These are phyloP conservation scores for Eumaeus atala DNA, from an alignment of 1,140 invertebrate genomes.

Conservation along the genomic window DNA sequence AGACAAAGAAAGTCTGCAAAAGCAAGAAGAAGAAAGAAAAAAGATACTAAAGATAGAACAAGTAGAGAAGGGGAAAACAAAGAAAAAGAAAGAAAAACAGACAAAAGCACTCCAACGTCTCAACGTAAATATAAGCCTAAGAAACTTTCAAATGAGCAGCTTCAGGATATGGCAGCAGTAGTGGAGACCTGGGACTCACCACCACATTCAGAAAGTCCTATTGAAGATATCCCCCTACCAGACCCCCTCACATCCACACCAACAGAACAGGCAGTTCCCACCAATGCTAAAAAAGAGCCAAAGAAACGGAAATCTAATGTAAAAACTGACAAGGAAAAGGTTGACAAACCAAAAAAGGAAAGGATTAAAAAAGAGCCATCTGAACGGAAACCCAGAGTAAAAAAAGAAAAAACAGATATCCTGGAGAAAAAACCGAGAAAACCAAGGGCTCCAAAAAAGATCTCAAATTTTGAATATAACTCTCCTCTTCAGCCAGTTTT, in stretches of 20 bases:
- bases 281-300: slow-evolving; percentile 34
- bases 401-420: slow-evolving; percentile 30
- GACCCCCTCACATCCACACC: slow-evolving; percentile 19
- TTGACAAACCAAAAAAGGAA: slow-evolving; percentile 48
- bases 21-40: slow-evolving; percentile 42
- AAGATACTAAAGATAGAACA: slow-evolving; percentile 41
- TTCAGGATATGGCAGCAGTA: slow-evolving; percentile 51
- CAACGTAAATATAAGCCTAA: slow-evolving; percentile 46
- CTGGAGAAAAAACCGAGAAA: slow-evolving; percentile 51
- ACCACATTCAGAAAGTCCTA: slow-evolving; percentile 31
- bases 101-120: slow-evolving; percentile 14
- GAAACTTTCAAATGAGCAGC: slow-evolving; percentile 46
- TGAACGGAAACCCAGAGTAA: slow-evolving; percentile 30
- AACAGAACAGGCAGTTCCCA: slow-evolving; percentile 7
- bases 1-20: slow-evolving; percentile 39
- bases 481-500: slow-evolving; percentile 43
- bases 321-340: slow-evolving; percentile 35
- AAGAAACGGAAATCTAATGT: slow-evolving; percentile 47
- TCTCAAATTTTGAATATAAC: slow-evolving; percentile 44
- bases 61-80: slow-evolving; percentile 31
- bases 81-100: slow-evolving; percentile 20
- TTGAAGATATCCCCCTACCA: slow-evolving; percentile 22
- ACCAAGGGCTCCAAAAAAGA: slow-evolving; percentile 43
- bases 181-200: slow-evolving; percentile 56
- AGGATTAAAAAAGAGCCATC: slow-evolving; percentile 38